Conservation (phyloP, 2,888 invertebrate genomes). For the Venustoraphidia nigricollis region DNA sequence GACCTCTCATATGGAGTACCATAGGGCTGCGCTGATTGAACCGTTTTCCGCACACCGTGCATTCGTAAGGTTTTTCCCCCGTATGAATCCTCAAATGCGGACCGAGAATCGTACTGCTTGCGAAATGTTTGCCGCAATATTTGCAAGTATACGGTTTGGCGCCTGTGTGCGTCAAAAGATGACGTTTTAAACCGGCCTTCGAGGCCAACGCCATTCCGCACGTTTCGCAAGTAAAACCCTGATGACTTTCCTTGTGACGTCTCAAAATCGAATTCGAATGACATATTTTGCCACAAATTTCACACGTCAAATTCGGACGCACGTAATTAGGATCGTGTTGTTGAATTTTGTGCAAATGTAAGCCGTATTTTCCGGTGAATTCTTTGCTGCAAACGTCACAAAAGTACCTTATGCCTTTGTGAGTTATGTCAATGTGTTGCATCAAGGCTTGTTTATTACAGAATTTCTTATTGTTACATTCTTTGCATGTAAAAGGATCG, state of each 20-base stretch:
- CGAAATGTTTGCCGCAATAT: constrained; percentile 28
- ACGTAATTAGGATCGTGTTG: too few relatives aligned
- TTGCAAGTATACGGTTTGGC: constrained; percentile 27
- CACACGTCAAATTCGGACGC: not conserved
- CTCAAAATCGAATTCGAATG: constrained; percentile 2
- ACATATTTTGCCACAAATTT: constrained; percentile 2
- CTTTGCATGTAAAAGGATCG: too few relatives aligned
- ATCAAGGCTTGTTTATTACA: too few relatives aligned
- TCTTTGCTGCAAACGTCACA: too few relatives aligned
- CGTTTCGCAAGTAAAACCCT: constrained; percentile 18
- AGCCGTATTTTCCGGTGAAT: too few relatives aligned
- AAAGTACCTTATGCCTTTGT: too few relatives aligned
- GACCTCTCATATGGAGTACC: constrained; percentile 19
- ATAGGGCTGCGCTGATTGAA: constrained; percentile 21
- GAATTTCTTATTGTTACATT: too few relatives aligned
- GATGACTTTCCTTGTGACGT: constrained; percentile 9
- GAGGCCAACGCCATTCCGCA: constrained; percentile 33
- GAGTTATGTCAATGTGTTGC: too few relatives aligned
- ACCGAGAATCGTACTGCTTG: constrained; percentile 5
- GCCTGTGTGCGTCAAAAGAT: constrained; percentile 26
- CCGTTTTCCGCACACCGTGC: constrained; percentile 23
- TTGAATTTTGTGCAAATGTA: too few relatives aligned
- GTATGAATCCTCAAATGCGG: constrained; percentile 18
- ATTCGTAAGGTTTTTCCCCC: constrained; percentile 22
- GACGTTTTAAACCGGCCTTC: constrained; percentile 27